These are phyloP conservation scores for Cynoglossus semilaevis DNA, from an alignment of 2,113 vertebrate species.

Conservation along the genomic window DNA sequence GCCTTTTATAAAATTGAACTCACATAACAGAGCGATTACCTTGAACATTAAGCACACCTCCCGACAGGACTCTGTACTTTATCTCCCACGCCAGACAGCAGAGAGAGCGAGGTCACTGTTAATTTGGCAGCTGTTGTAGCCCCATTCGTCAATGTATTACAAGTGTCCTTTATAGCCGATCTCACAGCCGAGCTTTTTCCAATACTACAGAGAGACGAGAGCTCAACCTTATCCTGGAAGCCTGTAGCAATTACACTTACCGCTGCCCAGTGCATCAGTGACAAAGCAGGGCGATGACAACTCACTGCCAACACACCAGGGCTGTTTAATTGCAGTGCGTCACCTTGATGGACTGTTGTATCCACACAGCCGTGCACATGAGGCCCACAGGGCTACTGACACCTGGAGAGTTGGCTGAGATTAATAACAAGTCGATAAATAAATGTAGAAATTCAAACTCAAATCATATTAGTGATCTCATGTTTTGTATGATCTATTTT, in stretches of 20 bases:
- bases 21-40: constrained; percentile 58
- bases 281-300: constrained; percentile 43
- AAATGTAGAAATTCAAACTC: no score
- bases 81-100: constrained; percentile 43
- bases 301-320: constrained; percentile 27
- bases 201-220: constrained; percentile 23
- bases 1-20: constrained; percentile 17
- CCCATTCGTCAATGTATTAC: constrained; percentile 55
- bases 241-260: constrained; percentile 58
- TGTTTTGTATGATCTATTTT: no score
- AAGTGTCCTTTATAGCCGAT: constrained; percentile 26
- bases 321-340: constrained; percentile 62
- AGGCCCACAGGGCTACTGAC: no score
- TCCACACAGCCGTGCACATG: constrained; percentile 1
- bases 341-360: constrained; percentile 51
- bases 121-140: constrained; percentile 52
- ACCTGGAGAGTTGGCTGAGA: no score
- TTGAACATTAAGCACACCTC: constrained; percentile 49
- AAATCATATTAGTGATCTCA: no score
- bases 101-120: constrained; percentile 41
- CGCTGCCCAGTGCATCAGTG: constrained; percentile 45
- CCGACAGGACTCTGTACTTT: constrained; percentile 50
- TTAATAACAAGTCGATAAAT: no score
- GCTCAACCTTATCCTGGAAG: constrained; percentile 37
- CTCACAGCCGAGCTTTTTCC: constrained; percentile 24